These are phyloP conservation scores for Microplitis manilae DNA, from an alignment of 2,888 invertebrate genomes.

Conservation along the genomic window DNA sequence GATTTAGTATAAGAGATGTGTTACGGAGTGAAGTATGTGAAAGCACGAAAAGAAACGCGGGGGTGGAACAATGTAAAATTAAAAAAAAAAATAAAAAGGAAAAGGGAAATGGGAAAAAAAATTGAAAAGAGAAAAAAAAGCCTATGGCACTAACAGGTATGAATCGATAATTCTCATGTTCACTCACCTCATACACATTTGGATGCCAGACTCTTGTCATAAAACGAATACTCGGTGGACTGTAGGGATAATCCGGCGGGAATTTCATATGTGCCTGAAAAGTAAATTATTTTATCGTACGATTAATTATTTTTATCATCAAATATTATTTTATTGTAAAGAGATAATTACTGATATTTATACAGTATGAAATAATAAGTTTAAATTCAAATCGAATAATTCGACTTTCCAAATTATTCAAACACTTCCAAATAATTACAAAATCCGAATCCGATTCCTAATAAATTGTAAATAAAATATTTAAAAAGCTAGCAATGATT, in stretches of 20 bases:
- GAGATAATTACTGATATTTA: neutral
- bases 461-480: too few species aligned
- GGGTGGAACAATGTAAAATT: constrained; percentile 32
- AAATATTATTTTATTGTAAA: neutral
- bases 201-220: constrained; percentile 99
- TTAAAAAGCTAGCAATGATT: too few species aligned
- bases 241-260: constrained; percentile 98
- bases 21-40: neutral
- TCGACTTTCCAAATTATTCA: too few species aligned
- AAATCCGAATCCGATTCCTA: too few species aligned
- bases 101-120: constrained; percentile 29
- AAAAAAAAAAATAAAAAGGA: constrained; percentile 31
- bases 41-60: constrained; percentile 4
- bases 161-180: constrained; percentile 60
- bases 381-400: too few species aligned
- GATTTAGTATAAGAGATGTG: neutral
- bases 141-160: constrained; percentile 33
- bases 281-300: constrained; percentile 19
- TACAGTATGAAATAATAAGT: too few species aligned
- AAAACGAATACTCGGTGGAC: constrained; percentile 97
- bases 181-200: constrained; percentile 98
- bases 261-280: constrained; percentile 97
- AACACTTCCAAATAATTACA: too few species aligned
- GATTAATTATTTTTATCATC: constrained; percentile 1
- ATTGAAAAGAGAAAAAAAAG: constrained; percentile 43